Evolutionary conservation across 1,140 invertebrate species (phyloP).

Genomic region (Cyclina sinensis): DNA sequence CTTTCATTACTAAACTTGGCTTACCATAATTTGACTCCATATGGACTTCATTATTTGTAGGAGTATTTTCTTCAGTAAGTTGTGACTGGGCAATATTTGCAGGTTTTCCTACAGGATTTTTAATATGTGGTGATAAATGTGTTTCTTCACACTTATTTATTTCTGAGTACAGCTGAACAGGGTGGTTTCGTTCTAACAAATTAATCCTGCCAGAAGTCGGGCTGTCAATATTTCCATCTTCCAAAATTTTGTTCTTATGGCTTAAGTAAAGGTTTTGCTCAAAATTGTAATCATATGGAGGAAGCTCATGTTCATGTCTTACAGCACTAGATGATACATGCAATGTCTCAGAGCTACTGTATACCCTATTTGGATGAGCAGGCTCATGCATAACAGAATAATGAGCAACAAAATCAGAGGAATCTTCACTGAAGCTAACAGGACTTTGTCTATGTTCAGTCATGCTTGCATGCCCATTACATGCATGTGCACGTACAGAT

Average conservation of each 20-base stretch:
- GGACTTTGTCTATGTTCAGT: not conserved
- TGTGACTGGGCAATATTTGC: no score
- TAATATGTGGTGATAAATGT: not conserved
- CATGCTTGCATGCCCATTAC: conserved; percentile 1
- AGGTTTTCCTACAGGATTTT: conserved; percentile 19
- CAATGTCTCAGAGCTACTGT: not conserved
- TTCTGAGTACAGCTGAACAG: not conserved
- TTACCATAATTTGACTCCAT: not conserved
- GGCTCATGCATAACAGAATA: conserved; percentile 46
- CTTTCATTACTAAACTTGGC: not conserved
- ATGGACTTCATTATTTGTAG: not conserved
- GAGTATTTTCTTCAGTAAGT: not conserved
- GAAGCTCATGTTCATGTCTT: not conserved
- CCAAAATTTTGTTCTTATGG: not conserved
- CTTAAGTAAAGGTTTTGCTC: not conserved
- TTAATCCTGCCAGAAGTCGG: not conserved
- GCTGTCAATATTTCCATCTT: not conserved
- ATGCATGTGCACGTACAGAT: conserved; percentile 66
- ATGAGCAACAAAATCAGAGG: conserved; percentile 23
- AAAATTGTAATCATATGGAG: not conserved
- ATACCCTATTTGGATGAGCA: not conserved
- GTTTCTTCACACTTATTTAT: conserved; percentile 6
- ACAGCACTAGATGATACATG: not conserved
- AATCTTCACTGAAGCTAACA: conserved; percentile 40
- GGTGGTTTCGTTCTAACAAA: not conserved